Base-by-base conservation (phyloP, 2,888 invertebrate genomes). In the Sceliomorpha sp. region DNA sequence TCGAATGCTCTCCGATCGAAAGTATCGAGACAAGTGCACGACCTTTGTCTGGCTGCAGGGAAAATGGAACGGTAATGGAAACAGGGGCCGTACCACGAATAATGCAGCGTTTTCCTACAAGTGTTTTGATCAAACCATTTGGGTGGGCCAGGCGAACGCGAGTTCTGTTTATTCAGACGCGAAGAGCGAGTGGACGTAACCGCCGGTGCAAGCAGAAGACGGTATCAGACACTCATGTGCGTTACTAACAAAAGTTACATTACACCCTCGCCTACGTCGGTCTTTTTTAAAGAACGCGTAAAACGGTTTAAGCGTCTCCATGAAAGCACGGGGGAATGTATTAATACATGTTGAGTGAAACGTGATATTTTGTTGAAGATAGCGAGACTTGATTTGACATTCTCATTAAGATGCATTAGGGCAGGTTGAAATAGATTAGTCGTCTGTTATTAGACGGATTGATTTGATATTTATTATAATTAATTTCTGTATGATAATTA, bases 111-210 rank as follows among this genome's bases (percentile, higher is more conserved):
- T 84, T 80, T 81, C 80, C 77, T 78, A 83, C 84, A 85, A 84
- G 83, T 75, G 80, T 84, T 86, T 84, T 84, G 83, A 85, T 85
- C 80, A 80, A 77, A 70, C 74, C 74, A 72, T 77, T 80, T 85
- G 86, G 86, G 86, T 86, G 86, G 86, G 81, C 86, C 73, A 66
- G 71, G 60, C 80, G 82, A 84, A 82, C 80, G 84, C 79, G 73
- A 70, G 82, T 86, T 86, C 82, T 86, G 86, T 86, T 86, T 86
- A 85, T 84, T 84, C 84, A 86, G 86, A 83, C 79, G 77, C 76
- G 70, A 77, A 79, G 82, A 77, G 66, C 68, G 71, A 76, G 78
- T 76, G 74, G 79, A 75, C 79, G 78, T 74, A 74, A 79, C 79
- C 79, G 79, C 77, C 77, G 73, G 71, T 50, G 47, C 56, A 51